These are phyloP conservation scores for Trematomus loennbergii DNA, from an alignment of 2,113 vertebrate species.

Conservation along the genomic window DNA sequence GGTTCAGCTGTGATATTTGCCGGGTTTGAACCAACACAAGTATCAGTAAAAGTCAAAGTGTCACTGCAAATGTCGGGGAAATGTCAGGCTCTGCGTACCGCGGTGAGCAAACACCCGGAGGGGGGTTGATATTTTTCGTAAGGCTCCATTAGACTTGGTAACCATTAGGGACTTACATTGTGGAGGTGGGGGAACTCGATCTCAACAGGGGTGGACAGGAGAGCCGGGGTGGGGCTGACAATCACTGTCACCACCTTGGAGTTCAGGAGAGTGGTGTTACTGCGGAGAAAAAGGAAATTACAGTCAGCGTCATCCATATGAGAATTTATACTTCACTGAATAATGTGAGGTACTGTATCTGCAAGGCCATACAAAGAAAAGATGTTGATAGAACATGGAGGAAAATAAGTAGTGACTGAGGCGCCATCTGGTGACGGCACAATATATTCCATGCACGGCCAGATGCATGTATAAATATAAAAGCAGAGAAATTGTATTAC, in stretches of 20 bases:
- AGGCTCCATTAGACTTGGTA: slow-evolving; percentile 41
- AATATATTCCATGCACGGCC: slow-evolving; percentile 21
- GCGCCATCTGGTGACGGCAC: slow-evolving; percentile 58
- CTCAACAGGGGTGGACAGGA: slow-evolving; percentile 90
- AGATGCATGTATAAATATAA: background rate
- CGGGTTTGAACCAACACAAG: slow-evolving; percentile 36
- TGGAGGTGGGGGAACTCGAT: slow-evolving; percentile 96
- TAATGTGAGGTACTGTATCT: background rate
- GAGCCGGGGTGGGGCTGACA: slow-evolving; percentile 90
- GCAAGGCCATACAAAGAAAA: background rate
- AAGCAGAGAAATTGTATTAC: slow-evolving; percentile 78
- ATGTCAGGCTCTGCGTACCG: slow-evolving; percentile 69
- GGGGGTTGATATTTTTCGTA: slow-evolving; percentile 35
- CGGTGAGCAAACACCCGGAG: slow-evolving; percentile 60
- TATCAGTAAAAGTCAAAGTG: slow-evolving; percentile 63
- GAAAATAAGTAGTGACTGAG: background rate
- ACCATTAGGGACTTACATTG: slow-evolving; percentile 88
- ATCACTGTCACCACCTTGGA: slow-evolving; percentile 96
- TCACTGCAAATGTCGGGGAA: slow-evolving; percentile 77
- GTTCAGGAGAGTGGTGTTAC: slow-evolving; percentile 94
- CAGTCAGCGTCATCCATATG: slow-evolving; percentile 22
- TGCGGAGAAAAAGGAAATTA: slow-evolving; percentile 65
- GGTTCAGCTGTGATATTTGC: slow-evolving; percentile 53
- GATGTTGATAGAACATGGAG: background rate
- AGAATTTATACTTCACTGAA: background rate